Percentiles rank a stretch among this genome's conserved stretches.
phyloP scores from a whole-genome alignment of 2,113 vertebrate genomes.

The Thomomys bottae region DNA sequence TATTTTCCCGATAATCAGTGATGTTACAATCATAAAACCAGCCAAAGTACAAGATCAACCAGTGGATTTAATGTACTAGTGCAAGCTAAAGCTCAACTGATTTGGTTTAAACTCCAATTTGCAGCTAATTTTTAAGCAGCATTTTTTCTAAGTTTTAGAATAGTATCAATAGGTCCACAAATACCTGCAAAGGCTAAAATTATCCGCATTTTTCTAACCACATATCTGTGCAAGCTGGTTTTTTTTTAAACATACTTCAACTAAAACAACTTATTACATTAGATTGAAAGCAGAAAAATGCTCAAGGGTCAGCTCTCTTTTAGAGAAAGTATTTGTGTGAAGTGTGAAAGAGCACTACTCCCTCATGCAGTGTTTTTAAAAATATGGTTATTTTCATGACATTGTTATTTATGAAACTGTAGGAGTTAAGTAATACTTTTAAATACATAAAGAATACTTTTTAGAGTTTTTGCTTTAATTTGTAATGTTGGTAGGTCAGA shows the following conservation, averaged over 20 bases:
- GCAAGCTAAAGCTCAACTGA: neutral
- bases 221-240: neutral
- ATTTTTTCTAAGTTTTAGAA: constrained; percentile 15
- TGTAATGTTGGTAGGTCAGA: neutral
- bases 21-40: neutral
- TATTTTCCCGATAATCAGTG: constrained; percentile 34
- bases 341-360: neutral
- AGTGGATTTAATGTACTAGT: neutral
- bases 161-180: neutral
- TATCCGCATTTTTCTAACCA: neutral
- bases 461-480: constrained; percentile 40
- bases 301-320: neutral
- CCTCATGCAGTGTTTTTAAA: neutral
- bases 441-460: neutral
- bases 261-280: neutral
- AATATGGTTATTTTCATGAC: constrained; percentile 14
- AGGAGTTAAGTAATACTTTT: constrained; percentile 21
- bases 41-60: neutral
- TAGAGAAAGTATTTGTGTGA: constrained; percentile 3
- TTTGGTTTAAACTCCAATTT: constrained; percentile 24
- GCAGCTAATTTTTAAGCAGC: neutral
- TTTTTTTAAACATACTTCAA: neutral
- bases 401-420: constrained; percentile 30
- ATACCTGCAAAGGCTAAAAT: constrained; percentile 39
- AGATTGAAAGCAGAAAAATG: neutral